phyloP scores from a whole-genome alignment of 2,113 vertebrate species.

The Hassar affinis region DNA sequence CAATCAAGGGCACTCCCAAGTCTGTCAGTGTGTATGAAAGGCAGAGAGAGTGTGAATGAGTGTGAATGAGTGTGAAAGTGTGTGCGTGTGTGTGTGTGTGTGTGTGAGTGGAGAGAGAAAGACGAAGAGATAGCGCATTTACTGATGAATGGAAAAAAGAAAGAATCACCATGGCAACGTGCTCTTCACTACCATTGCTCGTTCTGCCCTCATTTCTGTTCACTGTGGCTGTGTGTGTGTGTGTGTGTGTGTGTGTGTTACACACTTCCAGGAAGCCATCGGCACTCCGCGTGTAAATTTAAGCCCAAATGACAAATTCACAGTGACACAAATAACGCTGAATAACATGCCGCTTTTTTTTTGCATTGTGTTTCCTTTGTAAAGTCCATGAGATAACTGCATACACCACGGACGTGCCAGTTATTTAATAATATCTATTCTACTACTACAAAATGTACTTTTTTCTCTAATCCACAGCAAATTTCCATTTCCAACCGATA shows the following conservation, averaged over 20 bases:
- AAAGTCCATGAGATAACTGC: neutral
- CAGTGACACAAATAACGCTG: neutral
- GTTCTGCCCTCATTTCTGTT: conserved; percentile 18
- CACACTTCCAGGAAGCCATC: conserved; percentile 24
- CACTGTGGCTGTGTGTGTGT: too few relatives aligned
- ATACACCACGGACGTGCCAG: neutral
- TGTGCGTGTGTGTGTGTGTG: neutral
- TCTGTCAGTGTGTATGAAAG: neutral
- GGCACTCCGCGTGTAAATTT: neutral
- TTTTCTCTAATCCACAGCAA: too few relatives aligned
- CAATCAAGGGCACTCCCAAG: conserved; percentile 12
- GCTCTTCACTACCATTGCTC: conserved; percentile 37
- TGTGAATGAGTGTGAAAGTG: too few relatives aligned
- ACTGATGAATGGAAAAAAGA: conserved; percentile 47
- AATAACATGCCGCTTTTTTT: neutral
- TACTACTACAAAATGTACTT: too few relatives aligned
- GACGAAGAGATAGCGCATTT: conserved; percentile 35
- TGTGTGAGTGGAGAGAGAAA: neutral
- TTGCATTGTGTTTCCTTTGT: neutral
- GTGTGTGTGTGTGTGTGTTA: too few relatives aligned
- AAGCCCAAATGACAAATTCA: neutral
- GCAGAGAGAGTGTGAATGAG: neutral
- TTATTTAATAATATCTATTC: too few relatives aligned
- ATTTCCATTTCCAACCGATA: neutral
- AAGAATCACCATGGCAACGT: conserved; percentile 62